Conservation (phyloP, 2,797 vertebrate species). For the Tapera naevia region DNA sequence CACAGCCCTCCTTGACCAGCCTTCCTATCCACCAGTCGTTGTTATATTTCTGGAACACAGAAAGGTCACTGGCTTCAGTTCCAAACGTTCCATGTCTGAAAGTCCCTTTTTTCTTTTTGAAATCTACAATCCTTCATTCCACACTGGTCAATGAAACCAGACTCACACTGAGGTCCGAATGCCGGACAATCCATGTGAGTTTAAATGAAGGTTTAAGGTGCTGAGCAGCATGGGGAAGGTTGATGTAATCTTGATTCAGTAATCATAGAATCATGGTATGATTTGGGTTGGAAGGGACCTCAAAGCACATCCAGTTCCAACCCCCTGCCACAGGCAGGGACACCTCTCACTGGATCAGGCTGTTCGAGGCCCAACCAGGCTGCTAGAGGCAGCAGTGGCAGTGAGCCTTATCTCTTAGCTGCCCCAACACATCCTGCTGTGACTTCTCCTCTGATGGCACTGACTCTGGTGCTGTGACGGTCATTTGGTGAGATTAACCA, state of each 20-base stretch:
- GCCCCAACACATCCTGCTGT: not conserved
- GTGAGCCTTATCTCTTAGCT: not conserved
- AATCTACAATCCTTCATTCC: not conserved
- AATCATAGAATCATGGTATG: no score
- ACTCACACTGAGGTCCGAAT: not conserved
- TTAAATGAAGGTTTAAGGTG: not conserved
- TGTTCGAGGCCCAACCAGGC: no score
- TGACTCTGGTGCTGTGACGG: not conserved
- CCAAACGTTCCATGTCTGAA: not conserved
- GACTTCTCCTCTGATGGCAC: not conserved
- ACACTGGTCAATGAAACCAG: rapidly evolving
- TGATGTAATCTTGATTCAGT: not conserved
- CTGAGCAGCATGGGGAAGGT: not conserved
- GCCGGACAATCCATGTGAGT: no score
- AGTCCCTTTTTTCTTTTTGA: not conserved
- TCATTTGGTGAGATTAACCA: not conserved
- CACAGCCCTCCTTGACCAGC: conserved; percentile 97
- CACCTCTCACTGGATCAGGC: no score
- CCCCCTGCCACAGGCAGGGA: no score
- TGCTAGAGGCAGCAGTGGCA: not conserved
- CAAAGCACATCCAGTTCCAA: no score
- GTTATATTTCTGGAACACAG: conserved; percentile 89
- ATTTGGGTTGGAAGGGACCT: no score
- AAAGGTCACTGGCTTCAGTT: not conserved
- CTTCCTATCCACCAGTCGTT: conserved; percentile 99